Base-by-base conservation (phyloP, 1,140 invertebrate species). In the Temnothorax curvispinosus region DNA sequence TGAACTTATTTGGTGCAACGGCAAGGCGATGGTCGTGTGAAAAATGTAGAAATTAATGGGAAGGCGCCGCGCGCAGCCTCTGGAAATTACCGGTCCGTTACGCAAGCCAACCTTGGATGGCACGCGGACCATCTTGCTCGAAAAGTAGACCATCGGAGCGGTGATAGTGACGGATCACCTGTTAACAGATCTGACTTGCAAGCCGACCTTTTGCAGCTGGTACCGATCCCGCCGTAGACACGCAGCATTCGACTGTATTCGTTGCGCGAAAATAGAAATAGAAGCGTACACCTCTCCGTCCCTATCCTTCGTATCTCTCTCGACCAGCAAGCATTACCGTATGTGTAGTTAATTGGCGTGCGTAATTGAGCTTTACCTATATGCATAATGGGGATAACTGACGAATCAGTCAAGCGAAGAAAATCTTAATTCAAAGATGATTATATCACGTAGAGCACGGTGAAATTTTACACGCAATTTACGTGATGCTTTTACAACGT, bases 41-140 rank as follows among this genome's bases (percentile, higher is more conserved):
- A 84, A 84, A 84, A 84, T 74, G 69, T 75, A 47, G 44, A 62
- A 84, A 84, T 75, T 84, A 74, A 84, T 84, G 69, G 58, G 69
- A 75, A 84, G 80, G 41, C 69, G 54, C 69, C 80, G 54, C 80
- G 41, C 80, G 18, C 41, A 44, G 38, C 54, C 27, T 84, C 27
- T 84, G 54, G 38, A 84, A 27, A 84, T 84, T 75, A 75, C 69
- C 54, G 69, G 27, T 5, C 41, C n/a, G 41, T 84, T 71, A 50
- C 69, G 54, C 80, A 84, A 84, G 54, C 1, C 54, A 84, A 75
- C 80, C 80, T 84, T 84, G 80, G 13, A 50, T 60, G 80, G 69
- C 69, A 84, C 27, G 80, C 80, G 80, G 67, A 75, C 80, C 27
- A 38, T 84, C 69, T 60, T 18, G 80, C 80, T 60, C 54, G 80